Percentiles rank a stretch among this genome's conserved stretches.
Evolutionary conservation across 2,113 vertebrate species (phyloP).

Genomic region (Tragelaphus strepsiceros): DNA sequence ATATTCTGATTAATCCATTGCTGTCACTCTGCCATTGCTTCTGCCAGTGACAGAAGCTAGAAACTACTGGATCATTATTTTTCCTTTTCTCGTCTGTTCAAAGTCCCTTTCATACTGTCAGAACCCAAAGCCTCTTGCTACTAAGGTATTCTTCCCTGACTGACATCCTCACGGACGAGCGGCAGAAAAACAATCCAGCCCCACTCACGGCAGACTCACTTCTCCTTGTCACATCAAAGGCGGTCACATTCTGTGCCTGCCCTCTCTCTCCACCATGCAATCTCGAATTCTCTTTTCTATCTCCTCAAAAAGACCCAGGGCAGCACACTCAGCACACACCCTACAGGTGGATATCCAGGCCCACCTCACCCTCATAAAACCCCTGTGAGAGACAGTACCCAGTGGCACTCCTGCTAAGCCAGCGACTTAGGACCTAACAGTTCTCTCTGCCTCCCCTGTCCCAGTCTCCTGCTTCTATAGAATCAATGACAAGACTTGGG

Average conservation of each 20-base stretch:
- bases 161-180: neutral
- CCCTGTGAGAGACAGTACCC: neutral
- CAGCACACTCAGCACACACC: neutral
- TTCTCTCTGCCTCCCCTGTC: no score
- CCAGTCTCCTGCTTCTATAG: neutral
- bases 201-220: neutral
- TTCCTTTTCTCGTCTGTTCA: neutral
- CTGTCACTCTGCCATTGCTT: neutral
- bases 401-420: neutral
- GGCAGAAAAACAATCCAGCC: neutral
- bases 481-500: neutral
- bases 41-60: neutral
- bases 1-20: neutral
- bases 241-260: neutral
- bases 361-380: no score
- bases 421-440: neutral
- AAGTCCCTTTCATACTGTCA: neutral
- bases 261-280: neutral
- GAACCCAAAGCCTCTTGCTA: neutral
- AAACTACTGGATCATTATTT: neutral
- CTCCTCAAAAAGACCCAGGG: neutral
- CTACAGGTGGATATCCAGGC: neutral
- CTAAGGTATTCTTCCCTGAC: neutral
- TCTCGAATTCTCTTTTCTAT: neutral
- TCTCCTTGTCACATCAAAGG: neutral